Evolutionary conservation across 2,888 invertebrate species (phyloP), one percentile per base, ranked within the genome.

Genomic region (Empis stercorea): DNA sequence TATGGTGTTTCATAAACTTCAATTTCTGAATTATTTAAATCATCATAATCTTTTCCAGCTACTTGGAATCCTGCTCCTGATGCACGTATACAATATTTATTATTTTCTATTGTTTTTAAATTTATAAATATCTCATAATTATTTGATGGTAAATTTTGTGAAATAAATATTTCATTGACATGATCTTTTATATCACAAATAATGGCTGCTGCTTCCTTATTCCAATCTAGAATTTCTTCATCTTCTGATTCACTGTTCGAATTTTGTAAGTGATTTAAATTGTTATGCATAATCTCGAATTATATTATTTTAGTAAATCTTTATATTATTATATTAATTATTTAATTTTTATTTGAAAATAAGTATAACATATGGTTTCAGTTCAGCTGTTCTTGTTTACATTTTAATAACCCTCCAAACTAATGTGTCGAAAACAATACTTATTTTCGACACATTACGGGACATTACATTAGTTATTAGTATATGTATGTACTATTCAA

Each of bases 1-100:
- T 84, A 83, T 0, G 81, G 79, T 1, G 84, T 84, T 63, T 84
- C 82, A 59, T 72, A 83, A 59, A 74, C 16, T 14, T 40, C 23
- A 59, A 74, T 9, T 17, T 41, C 43, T 2, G 30, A 7, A 4
- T 20, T 16, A 32, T 48, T 15, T 41, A 37, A 20, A 20, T 34
- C 27, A 61, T 83, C 76, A 60, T 75, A 75, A 44, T 63, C 57
- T 39, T 68, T 63, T 3, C 79, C 78, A 39, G 77, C 77, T 44
- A 84, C 72, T 57, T 75, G 65, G 61, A 83, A 84, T 13, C 85
- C 85, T 46, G 66, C 65, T 3, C 69, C 64, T 1, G 81, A 78
- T 40, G 84, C 63, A 61, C 81, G 75, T 3, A 85, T 65, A 59
- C 81, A 82, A 57, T 73, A 78, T 42, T 69, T 64, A 27, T 71